These are phyloP conservation scores for Dromiciops gliroides DNA, from an alignment of 2,113 vertebrate genomes.

Conservation along the genomic window DNA sequence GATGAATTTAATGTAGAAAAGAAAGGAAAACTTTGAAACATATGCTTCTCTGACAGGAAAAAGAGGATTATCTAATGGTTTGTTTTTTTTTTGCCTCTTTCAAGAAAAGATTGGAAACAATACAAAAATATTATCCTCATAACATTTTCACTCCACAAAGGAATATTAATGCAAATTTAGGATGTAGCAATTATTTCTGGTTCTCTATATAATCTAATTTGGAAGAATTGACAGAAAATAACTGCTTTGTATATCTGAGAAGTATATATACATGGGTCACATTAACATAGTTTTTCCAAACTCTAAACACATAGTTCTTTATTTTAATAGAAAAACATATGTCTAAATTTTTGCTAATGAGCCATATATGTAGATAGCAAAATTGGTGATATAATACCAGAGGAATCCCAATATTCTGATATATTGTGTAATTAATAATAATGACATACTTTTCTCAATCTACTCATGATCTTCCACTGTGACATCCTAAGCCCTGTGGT, in stretches of 20 bases:
- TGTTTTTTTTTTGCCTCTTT: not conserved
- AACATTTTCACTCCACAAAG: not conserved
- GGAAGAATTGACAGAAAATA: not conserved
- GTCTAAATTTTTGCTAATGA: not conserved
- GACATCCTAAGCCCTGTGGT: not conserved
- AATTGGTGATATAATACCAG: not conserved
- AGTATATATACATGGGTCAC: not conserved
- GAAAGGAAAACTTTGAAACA: not conserved
- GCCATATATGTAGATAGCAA: not conserved
- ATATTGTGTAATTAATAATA: not conserved
- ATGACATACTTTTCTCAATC: not conserved
- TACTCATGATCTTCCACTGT: not conserved
- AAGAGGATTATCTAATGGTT: not conserved
- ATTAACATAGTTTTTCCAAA: not conserved
- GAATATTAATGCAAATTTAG: not conserved
- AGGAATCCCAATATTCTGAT: not conserved
- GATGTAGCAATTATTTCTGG: not conserved
- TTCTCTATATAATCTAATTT: not conserved
- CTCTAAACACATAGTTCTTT: not conserved
- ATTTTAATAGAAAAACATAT: not conserved
- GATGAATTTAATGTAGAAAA: not conserved
- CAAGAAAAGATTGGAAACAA: not conserved
- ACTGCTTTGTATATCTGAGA: not conserved
- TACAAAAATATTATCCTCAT: not conserved
- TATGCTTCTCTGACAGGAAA: not conserved